phyloP scores from a whole-genome alignment of 2,797 vertebrate species.

The Alauda arvensis region DNA sequence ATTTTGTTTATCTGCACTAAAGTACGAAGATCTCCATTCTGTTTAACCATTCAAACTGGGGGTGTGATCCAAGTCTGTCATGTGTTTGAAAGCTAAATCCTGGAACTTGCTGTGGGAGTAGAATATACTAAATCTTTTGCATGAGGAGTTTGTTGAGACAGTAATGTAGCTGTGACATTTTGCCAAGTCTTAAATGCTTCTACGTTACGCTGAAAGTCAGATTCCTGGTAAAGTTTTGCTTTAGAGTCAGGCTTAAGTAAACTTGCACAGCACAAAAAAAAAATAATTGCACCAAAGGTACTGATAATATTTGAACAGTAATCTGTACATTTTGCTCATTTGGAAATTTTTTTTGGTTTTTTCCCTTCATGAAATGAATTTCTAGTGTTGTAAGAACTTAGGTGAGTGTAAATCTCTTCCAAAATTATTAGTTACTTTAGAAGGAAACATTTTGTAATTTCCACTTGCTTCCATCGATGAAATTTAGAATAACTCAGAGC shows the following conservation, averaged over 20 bases:
- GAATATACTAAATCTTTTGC: constrained; percentile 70
- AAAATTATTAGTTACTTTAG: constrained; percentile 43
- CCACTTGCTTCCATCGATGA: constrained; percentile 49
- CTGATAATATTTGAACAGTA: constrained; percentile 31
- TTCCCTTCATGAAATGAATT: constrained; percentile 46
- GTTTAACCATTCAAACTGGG: constrained; percentile 62
- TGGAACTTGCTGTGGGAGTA: constrained; percentile 68
- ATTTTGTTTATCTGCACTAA: constrained; percentile 72
- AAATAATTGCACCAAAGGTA: constrained; percentile 61
- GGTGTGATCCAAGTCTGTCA: constrained; percentile 55
- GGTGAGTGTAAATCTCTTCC: constrained; percentile 50
- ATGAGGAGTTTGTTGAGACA: constrained; percentile 72
- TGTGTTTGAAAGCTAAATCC: constrained; percentile 67
- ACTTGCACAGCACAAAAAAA: constrained; percentile 57
- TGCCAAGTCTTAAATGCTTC: constrained; percentile 72
- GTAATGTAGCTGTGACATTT: constrained; percentile 69
- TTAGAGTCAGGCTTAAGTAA: constrained; percentile 59
- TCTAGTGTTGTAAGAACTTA: constrained; percentile 47
- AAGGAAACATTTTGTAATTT: constrained; percentile 47
- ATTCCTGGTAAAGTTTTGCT: constrained; percentile 54
- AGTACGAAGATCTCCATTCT: constrained; percentile 65
- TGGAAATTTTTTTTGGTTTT: constrained; percentile 35
- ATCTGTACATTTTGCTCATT: constrained; percentile 31
- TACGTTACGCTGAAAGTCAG: constrained; percentile 57
- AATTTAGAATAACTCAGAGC: constrained; percentile 22